Percentiles rank a stretch among this genome's conserved stretches.
Conservation (phyloP, 1,140 invertebrate genomes). For the Leptinotarsa lineolata region DNA sequence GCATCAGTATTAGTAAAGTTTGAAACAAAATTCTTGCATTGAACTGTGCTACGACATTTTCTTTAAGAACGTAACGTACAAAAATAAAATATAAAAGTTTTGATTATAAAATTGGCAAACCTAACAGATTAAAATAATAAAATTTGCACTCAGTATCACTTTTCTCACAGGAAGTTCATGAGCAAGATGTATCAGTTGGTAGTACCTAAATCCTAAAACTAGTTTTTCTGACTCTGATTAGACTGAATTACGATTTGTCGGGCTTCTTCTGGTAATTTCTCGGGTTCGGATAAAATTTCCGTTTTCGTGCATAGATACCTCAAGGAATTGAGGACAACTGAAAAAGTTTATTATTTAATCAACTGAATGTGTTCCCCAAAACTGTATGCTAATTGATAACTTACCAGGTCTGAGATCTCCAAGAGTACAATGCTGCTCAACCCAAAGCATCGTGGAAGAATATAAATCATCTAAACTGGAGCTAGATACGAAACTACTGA, state of each 20-base stretch:
- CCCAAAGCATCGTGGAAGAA: constrained; percentile 88
- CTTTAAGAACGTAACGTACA: constrained; percentile 11
- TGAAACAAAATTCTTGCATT: too few species aligned
- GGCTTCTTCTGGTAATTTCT: constrained; percentile 85
- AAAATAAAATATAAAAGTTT: constrained; percentile 13
- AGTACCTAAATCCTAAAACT: background rate
- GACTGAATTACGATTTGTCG: constrained; percentile 52
- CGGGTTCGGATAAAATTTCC: constrained; percentile 88
- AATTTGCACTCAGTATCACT: constrained; percentile 33
- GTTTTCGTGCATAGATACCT: constrained; percentile 89
- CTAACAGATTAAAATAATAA: constrained; percentile 11
- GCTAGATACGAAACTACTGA: constrained; percentile 88
- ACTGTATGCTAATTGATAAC: constrained; percentile 17
- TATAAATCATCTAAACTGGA: constrained; percentile 89
- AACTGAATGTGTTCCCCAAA: background rate
- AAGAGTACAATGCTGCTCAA: constrained; percentile 94
- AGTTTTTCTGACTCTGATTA: constrained; percentile 15
- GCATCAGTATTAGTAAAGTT: too few species aligned
- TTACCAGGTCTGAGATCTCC: constrained; percentile 89
- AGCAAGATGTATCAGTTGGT: constrained; percentile 16
- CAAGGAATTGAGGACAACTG: constrained; percentile 91
- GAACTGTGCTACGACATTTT: background rate
- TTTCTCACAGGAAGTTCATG: constrained; percentile 14
- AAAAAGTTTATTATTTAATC: constrained; percentile 43
- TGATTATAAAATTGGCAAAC: constrained; percentile 20